A percentile compares a stretch with the other conserved stretches of the same genome.
Conservation (phyloP, 2,888 invertebrate species). For the Sarcophaga subvicina region DNA sequence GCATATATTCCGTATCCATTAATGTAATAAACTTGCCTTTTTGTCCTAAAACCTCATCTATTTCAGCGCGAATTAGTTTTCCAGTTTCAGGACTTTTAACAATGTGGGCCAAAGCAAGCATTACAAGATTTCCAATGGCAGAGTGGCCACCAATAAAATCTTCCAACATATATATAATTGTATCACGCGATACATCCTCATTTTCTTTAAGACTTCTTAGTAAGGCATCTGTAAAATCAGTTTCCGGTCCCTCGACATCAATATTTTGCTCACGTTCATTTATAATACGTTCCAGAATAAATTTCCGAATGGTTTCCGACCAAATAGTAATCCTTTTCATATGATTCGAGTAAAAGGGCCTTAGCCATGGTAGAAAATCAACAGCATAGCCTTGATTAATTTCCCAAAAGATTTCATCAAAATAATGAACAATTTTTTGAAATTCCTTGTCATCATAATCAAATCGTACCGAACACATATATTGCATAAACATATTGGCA, state of each 20-base stretch:
- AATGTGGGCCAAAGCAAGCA: conserved; percentile 88
- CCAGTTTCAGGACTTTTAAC: conserved; percentile 87
- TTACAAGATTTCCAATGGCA: conserved; percentile 92
- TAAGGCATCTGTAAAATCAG: conserved; percentile 91
- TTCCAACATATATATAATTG: conserved; percentile 91
- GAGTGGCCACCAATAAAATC: conserved; percentile 95
- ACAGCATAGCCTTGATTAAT: conserved; percentile 94
- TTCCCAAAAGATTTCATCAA: conserved; percentile 95
- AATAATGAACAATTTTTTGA: conserved; percentile 86
- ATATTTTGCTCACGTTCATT: conserved; percentile 81
- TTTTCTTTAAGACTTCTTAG: conserved; percentile 87
- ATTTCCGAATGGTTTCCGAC: conserved; percentile 87
- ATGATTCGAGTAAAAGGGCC: conserved; percentile 87
- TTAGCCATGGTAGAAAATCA: conserved; percentile 92
- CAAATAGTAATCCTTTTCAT: conserved; percentile 87
- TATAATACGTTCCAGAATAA: conserved; percentile 88
- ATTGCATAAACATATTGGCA: conserved; percentile 92
- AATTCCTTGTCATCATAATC: conserved; percentile 87
- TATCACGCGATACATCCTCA: conserved; percentile 86
- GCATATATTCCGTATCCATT: conserved; percentile 86
- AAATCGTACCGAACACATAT: conserved; percentile 93
- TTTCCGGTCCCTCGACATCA: conserved; percentile 85
- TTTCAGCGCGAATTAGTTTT: conserved; percentile 86
- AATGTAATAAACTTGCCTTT: conserved; percentile 84
- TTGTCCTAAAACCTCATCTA: conserved; percentile 84